Conservation (phyloP, 1,140 invertebrate genomes). For the Pachyrhynchus sulphureomaculatus region DNA sequence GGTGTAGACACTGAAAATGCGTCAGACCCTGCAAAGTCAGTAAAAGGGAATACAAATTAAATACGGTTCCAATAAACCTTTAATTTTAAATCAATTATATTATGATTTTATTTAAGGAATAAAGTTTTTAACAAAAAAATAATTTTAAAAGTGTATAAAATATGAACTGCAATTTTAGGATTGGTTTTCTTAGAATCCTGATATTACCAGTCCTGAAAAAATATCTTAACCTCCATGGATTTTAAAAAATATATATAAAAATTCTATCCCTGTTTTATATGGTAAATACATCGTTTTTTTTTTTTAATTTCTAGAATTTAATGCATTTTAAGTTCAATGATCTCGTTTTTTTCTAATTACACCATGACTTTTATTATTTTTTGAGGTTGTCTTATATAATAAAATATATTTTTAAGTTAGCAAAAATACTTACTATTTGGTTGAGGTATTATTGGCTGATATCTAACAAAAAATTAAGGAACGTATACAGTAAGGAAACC, state of each 20-base stretch:
- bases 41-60: conserved; percentile 7
- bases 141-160: neutral
- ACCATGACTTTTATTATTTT: too few species aligned
- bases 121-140: too few species aligned
- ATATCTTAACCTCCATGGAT: neutral
- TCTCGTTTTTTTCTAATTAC: too few species aligned
- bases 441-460: conserved; percentile 21
- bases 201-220: neutral
- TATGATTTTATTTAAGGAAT: too few species aligned
- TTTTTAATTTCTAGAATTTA: too few species aligned
- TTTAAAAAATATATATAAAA: neutral
- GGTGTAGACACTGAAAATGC: conserved; percentile 29
- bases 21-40: conserved; percentile 36
- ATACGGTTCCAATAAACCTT: neutral
- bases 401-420: neutral
- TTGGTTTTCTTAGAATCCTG: neutral
- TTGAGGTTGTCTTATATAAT: neutral
- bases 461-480: conserved; percentile 22
- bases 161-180: too few species aligned
- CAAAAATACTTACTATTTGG: conserved; percentile 21
- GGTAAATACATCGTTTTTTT: too few species aligned
- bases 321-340: too few species aligned
- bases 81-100: neutral
- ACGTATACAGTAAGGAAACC: too few species aligned
- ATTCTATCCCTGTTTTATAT: too few species aligned